Conservation (phyloP, 1,140 invertebrate genomes). For the Oryctes rhinoceros region DNA sequence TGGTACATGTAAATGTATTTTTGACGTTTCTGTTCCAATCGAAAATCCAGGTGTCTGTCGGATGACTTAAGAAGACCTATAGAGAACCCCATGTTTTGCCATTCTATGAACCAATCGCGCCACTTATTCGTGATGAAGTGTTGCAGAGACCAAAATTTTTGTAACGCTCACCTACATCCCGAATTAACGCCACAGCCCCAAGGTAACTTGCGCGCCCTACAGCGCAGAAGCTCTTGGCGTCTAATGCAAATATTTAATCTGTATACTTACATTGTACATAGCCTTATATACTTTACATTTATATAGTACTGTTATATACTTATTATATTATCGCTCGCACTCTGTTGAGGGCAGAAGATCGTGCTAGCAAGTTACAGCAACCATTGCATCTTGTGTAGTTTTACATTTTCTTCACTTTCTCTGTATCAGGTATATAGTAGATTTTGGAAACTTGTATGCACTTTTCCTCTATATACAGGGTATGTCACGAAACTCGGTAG, state of each 20-base stretch:
- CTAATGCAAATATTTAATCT: slow-evolving; percentile 33
- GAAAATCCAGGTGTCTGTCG: slow-evolving; percentile 60
- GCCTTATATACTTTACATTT: background rate
- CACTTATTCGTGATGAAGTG: slow-evolving; percentile 70
- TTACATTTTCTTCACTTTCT: background rate
- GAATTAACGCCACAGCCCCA: slow-evolving; percentile 62
- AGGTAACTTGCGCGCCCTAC: slow-evolving; percentile 60
- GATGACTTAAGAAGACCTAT: slow-evolving; percentile 57
- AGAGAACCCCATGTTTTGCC: slow-evolving; percentile 61
- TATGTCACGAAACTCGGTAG: no score
- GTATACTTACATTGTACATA: slow-evolving; percentile 30
- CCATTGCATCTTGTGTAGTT: slow-evolving; percentile 21
- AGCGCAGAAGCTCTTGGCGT: slow-evolving; percentile 23
- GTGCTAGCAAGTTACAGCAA: background rate
- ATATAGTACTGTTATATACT: background rate
- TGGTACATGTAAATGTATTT: background rate
- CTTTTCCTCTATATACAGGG: background rate
- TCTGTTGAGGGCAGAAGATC: slow-evolving; percentile 14
- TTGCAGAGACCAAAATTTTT: slow-evolving; percentile 69
- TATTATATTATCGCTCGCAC: slow-evolving; percentile 10
- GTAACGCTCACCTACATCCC: slow-evolving; percentile 64
- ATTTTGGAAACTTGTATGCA: slow-evolving; percentile 22
- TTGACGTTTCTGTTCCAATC: slow-evolving; percentile 39
- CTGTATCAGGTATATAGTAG: background rate
- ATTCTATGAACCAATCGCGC: slow-evolving; percentile 59